Conservation (phyloP, 2,888 invertebrate genomes). For the Cotesia congregata region DNA sequence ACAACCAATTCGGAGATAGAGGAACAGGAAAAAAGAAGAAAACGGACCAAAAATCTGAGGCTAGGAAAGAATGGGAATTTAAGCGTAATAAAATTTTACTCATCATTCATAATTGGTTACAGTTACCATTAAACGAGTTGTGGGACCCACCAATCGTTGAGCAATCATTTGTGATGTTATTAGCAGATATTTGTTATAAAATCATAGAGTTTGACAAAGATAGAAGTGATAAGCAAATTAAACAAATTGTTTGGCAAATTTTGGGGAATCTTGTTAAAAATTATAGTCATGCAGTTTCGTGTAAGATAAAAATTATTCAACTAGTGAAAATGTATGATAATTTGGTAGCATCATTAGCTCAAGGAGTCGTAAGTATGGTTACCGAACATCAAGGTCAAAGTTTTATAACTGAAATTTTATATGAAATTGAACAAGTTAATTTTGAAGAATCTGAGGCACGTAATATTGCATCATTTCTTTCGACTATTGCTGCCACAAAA, state of each 20-base stretch:
- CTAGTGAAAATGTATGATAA: conserved; percentile 83
- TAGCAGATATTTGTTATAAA: conserved; percentile 83
- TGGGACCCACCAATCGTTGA: conserved; percentile 89
- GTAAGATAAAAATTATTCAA: conserved; percentile 81
- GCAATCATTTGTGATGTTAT: conserved; percentile 79
- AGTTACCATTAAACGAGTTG: conserved; percentile 79
- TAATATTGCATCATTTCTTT: conserved; percentile 63
- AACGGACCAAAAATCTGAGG: conserved; percentile 65
- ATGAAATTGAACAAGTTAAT: conserved; percentile 81
- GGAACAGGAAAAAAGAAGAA: conserved; percentile 57
- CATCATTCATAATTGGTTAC: conserved; percentile 77
- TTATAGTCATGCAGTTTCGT: conserved; percentile 86
- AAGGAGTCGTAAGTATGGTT: conserved; percentile 80
- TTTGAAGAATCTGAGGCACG: conserved; percentile 71
- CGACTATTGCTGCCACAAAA: conserved; percentile 54
- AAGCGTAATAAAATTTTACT: conserved; percentile 79
- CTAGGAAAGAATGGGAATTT: conserved; percentile 78
- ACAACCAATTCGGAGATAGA: conserved; percentile 44
- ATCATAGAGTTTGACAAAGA: conserved; percentile 76
- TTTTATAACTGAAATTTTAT: conserved; percentile 81
- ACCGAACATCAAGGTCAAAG: conserved; percentile 78
- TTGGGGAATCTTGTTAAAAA: conserved; percentile 85
- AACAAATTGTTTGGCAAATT: conserved; percentile 81
- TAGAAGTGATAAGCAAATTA: conserved; percentile 75
- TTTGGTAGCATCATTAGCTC: conserved; percentile 78